Evolutionary conservation across 1,140 invertebrate genomes (phyloP).

Genomic region (Drosophila biarmipes): DNA sequence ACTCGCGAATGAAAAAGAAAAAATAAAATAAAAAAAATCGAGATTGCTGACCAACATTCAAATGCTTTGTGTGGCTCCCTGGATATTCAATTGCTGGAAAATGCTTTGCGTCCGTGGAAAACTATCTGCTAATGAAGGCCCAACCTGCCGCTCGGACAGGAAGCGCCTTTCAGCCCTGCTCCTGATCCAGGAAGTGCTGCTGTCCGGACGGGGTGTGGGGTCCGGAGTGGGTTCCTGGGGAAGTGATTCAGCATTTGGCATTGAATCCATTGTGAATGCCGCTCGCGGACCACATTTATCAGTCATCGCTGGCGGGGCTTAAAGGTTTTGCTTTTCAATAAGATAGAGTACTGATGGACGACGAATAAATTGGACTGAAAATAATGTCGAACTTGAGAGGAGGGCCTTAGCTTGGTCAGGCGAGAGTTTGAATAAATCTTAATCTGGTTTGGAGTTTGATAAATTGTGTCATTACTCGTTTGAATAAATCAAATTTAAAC

Average conservation of each 20-base stretch:
- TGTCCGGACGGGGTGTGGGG: neutral
- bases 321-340: slow-evolving; percentile 44
- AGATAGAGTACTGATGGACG: slow-evolving; percentile 49
- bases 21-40: slow-evolving; percentile 9
- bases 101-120: slow-evolving; percentile 59
- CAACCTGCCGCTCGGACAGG: slow-evolving; percentile 28
- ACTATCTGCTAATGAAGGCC: slow-evolving; percentile 70
- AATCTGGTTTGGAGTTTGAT: slow-evolving; percentile 9
- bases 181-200: slow-evolving; percentile 47
- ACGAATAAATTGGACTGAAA: slow-evolving; percentile 31
- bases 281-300: slow-evolving; percentile 55
- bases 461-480: slow-evolving; percentile 5
- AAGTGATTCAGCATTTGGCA: slow-evolving; percentile 67
- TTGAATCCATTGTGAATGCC: slow-evolving; percentile 58
- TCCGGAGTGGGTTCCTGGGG: slow-evolving; percentile 11
- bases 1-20: slow-evolving; percentile 29
- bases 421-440: slow-evolving; percentile 9
- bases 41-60: slow-evolving; percentile 43
- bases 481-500: neutral
- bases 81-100: slow-evolving; percentile 77
- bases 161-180: slow-evolving; percentile 17
- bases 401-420: neutral
- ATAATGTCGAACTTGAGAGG: no score
- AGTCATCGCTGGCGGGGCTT: slow-evolving; percentile 43
- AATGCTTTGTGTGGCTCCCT: slow-evolving; percentile 63